phyloP scores from a whole-genome alignment of 1,140 invertebrate species.

The Drosophila grimshawi region DNA sequence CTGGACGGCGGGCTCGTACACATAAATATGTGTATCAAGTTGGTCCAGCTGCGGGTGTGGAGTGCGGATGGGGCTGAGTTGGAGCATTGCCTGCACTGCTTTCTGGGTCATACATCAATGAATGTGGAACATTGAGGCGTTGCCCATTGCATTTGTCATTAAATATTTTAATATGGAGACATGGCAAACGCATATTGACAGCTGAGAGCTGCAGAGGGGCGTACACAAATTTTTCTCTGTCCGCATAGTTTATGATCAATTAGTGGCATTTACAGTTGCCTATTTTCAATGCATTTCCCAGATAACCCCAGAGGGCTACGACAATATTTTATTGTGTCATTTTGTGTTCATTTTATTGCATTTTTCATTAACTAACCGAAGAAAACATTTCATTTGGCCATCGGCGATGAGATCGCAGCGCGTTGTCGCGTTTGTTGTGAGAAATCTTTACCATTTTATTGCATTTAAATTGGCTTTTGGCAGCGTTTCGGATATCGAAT shows the following conservation, averaged over 20 bases:
- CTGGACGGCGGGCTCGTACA: slow-evolving; percentile 16
- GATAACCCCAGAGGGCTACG: slow-evolving; percentile 25
- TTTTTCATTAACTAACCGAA: slow-evolving; percentile 77
- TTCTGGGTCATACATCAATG: slow-evolving; percentile 80
- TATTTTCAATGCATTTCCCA: slow-evolving; percentile 20
- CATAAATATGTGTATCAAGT: neutral
- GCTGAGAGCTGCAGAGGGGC: slow-evolving; percentile 5
- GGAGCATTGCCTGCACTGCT: slow-evolving; percentile 15
- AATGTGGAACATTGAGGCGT: slow-evolving; percentile 62
- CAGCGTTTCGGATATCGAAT: slow-evolving; percentile 70
- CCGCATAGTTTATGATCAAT: slow-evolving; percentile 72
- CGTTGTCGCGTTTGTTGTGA: slow-evolving; percentile 55
- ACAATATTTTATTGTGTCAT: slow-evolving; percentile 58
- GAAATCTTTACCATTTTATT: slow-evolving; percentile 69
- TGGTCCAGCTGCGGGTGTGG: neutral
- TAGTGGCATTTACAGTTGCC: slow-evolving; percentile 72
- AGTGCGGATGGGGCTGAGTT: no score
- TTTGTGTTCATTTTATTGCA: slow-evolving; percentile 75
- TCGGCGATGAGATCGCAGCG: slow-evolving; percentile 14
- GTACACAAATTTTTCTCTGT: slow-evolving; percentile 24
- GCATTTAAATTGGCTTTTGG: slow-evolving; percentile 80
- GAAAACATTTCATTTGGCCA: slow-evolving; percentile 67
- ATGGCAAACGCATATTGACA: slow-evolving; percentile 41
- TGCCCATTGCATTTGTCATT: slow-evolving; percentile 70
- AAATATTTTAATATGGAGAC: slow-evolving; percentile 39